Evolutionary conservation across 2,113 vertebrate genomes (phyloP).

Genomic region (Cisticola juncidis): DNA sequence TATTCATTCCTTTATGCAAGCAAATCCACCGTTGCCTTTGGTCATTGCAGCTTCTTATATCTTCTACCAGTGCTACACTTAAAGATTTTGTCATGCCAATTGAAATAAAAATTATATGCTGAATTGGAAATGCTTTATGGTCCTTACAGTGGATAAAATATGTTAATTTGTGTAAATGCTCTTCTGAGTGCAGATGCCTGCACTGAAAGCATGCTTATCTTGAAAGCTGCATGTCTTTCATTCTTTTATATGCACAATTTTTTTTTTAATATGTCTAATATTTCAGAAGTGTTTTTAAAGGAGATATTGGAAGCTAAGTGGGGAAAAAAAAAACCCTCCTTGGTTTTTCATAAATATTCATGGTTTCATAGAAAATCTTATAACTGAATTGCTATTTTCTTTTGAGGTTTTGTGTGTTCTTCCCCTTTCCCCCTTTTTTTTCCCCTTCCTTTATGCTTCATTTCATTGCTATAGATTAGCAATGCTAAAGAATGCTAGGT

Average conservation of each 20-base stretch:
- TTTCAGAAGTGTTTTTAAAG: slow-evolving; percentile 69
- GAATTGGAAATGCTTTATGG: slow-evolving; percentile 68
- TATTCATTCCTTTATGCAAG: neutral
- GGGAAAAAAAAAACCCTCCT: neutral
- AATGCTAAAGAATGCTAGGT: slow-evolving; percentile 25
- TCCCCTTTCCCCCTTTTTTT: neutral
- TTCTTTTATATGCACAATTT: slow-evolving; percentile 70
- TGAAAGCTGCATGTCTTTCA: slow-evolving; percentile 74
- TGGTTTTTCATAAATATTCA: slow-evolving; percentile 75
- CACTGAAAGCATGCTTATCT: slow-evolving; percentile 71
- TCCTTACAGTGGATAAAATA: slow-evolving; percentile 78
- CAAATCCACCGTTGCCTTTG: slow-evolving; percentile 32
- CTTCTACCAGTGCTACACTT: slow-evolving; percentile 43
- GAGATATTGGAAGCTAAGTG: slow-evolving; percentile 64
- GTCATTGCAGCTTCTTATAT: slow-evolving; percentile 47
- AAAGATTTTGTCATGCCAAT: slow-evolving; percentile 61
- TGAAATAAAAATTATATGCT: slow-evolving; percentile 73
- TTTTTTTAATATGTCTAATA: slow-evolving; percentile 72
- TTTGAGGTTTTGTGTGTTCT: slow-evolving; percentile 46
- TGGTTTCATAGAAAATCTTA: slow-evolving; percentile 61
- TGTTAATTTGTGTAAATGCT: slow-evolving; percentile 81
- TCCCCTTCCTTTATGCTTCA: neutral
- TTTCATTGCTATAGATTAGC: slow-evolving; percentile 64
- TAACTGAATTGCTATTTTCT: slow-evolving; percentile 49
- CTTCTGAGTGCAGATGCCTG: slow-evolving; percentile 72